Evolutionary conservation across 2,888 invertebrate genomes (phyloP), one percentile per base, ranked within the genome.

Genomic region (Holacanthella duospinosa): DNA sequence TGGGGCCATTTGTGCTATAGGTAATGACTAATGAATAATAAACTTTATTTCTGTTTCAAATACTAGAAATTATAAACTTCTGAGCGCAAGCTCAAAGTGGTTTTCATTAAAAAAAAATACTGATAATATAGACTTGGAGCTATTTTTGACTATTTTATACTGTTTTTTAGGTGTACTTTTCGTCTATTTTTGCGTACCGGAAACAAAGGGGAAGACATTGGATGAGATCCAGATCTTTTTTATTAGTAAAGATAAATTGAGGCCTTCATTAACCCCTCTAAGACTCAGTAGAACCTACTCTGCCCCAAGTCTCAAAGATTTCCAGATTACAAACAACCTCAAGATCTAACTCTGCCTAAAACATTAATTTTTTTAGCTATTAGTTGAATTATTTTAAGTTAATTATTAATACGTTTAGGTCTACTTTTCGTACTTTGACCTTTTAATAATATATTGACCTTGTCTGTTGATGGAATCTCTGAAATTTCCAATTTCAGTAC

Each of bases 211-310:
- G 21, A 69, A 69, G 28, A 66, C 59, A 25, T 62, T 70, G 12
- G 66, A 66, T 26, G 70, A 70, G 43, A 70, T 70, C 56, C 70
- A 70, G 58, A 54, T 61, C 29, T 63, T 62, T 55, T 70, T 70
- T 44, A 48, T 48, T 21, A 48, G 48, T 21, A 48, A 48, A 21
- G 48, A 9, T 21, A 48, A 48, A 21, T 21, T 48, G 4, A 9
- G 48, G 6, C 12, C 12, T 4, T 48, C 48, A 4, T 48, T 48
- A 21, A 48, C 48, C 4, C 48, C 48, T 4, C n/a, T n/a, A n/a
- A n/a, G n/a, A n/a, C 48, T 48, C 16, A 21, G 19, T n/a, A 48
- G 48, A 21, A 21, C 48, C 48, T 48, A 48, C 48, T 48, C 48
- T n/a, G 48, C 6, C 4, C 48, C 48, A 21, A 48, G 48, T 48